A percentile compares a stretch with the other conserved stretches of the same genome.
These are phyloP conservation scores for Sceloporus undulatus DNA, from an alignment of 2,113 vertebrate species.

Conservation along the genomic window DNA sequence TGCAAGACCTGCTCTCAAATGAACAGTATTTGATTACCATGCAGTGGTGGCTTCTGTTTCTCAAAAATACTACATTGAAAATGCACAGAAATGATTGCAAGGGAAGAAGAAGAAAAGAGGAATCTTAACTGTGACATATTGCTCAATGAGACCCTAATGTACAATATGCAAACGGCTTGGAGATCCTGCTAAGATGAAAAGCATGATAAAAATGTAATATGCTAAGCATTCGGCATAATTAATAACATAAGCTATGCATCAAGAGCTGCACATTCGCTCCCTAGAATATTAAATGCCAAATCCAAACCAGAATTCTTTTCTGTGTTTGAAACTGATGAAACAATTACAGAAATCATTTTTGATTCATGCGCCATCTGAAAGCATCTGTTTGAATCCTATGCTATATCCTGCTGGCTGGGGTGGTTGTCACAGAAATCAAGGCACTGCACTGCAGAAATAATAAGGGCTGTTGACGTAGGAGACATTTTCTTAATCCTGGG, in stretches of 20 bases:
- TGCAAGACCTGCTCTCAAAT: background rate
- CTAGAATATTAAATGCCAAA: constrained; percentile 22
- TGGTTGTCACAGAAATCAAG: constrained; percentile 9
- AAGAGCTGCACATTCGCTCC: background rate
- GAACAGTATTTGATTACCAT: background rate
- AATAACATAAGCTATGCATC: constrained; percentile 11
- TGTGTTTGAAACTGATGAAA: background rate
- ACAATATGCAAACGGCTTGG: background rate
- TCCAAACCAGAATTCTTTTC: constrained; percentile 34
- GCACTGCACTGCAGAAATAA: constrained; percentile 24
- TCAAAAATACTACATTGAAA: background rate
- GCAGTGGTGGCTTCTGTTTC: background rate
- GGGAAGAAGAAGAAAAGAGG: background rate
- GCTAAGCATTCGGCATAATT: constrained; percentile 6
- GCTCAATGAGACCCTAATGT: background rate
- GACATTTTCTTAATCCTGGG: constrained; percentile 36
- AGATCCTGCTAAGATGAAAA: constrained; percentile 29
- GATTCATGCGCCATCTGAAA: background rate
- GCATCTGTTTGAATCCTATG: background rate
- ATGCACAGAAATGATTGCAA: constrained; percentile 18
- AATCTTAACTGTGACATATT: constrained; percentile 32
- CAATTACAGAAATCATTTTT: background rate
- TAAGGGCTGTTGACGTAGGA: constrained; percentile 15
- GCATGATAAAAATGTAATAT: constrained; percentile 16
- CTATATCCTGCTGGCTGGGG: constrained; percentile 16